Conservation (phyloP, 2,797 vertebrate genomes). For the Centroberyx gerrardi region DNA sequence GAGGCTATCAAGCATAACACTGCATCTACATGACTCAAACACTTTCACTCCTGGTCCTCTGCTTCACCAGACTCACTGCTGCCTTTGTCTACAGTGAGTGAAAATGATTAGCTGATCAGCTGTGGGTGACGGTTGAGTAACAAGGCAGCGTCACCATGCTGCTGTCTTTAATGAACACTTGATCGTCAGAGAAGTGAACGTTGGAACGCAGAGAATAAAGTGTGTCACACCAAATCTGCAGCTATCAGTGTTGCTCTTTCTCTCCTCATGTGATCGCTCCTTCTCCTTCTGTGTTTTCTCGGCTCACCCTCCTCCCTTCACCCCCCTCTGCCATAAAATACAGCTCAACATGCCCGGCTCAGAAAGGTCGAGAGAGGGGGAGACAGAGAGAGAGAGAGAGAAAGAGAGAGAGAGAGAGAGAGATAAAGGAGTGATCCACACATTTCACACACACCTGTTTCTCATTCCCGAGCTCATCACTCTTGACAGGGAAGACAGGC, state of each 20-base stretch:
- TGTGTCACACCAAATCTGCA: too few species aligned
- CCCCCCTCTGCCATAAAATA: constrained; percentile 63
- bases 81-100: not conserved
- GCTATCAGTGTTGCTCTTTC: not conserved
- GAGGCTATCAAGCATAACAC: too few species aligned
- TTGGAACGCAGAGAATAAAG: not conserved
- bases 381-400: not conserved
- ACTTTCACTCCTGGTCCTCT: constrained; percentile 4
- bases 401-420: constrained; percentile 21
- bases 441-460: constrained; percentile 84
- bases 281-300: constrained; percentile 51
- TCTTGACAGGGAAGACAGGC: constrained; percentile 66
- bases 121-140: not conserved
- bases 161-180: not conserved
- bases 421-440: constrained; percentile 70
- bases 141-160: not conserved
- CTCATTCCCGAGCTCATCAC: constrained; percentile 80
- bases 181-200: constrained; percentile 3
- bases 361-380: constrained; percentile 36
- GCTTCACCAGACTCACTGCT: not conserved
- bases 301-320: constrained; percentile 30
- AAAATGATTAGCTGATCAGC: constrained; percentile 13
- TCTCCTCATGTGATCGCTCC: not conserved
- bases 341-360: constrained; percentile 48
- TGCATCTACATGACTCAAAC: not conserved